These are phyloP conservation scores for Nephrotoma guestfalica DNA, from an alignment of 2,888 invertebrate genomes.

Conservation along the genomic window DNA sequence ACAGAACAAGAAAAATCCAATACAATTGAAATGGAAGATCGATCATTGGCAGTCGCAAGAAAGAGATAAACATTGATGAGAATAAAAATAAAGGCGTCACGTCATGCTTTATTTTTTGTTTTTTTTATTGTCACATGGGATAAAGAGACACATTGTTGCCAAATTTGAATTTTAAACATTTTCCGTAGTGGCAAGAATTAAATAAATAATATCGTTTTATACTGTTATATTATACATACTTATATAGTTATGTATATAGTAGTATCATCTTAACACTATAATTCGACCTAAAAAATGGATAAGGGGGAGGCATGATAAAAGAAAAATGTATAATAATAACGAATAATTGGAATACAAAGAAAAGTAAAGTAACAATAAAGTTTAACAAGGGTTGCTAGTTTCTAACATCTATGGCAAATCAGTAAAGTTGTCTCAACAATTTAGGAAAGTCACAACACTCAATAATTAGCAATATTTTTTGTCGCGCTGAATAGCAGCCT, in stretches of 20 bases:
- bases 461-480: no score
- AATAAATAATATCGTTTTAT: not conserved
- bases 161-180: not conserved
- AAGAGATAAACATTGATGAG: not conserved
- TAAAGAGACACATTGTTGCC: slow-evolving; percentile 1
- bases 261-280: not conserved
- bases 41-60: not conserved
- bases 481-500: no score
- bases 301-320: not conserved
- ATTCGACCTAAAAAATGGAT: not conserved
- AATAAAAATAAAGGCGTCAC: slow-evolving; percentile 1
- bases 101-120: not conserved
- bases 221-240: not conserved
- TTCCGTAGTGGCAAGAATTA: not conserved
- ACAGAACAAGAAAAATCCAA: not conserved
- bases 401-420: not conserved
- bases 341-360: not conserved
- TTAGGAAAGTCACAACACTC: not conserved
- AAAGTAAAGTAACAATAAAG: not conserved
- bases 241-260: no score
- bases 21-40: not conserved
- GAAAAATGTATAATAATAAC: not conserved
- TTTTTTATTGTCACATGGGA: not conserved
- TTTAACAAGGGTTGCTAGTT: not conserved
- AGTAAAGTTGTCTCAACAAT: not conserved